Percentiles rank a stretch among this genome's conserved stretches.
These are phyloP conservation scores for Orycteropus afer DNA, from an alignment of 2,113 vertebrate species.

Conservation along the genomic window DNA sequence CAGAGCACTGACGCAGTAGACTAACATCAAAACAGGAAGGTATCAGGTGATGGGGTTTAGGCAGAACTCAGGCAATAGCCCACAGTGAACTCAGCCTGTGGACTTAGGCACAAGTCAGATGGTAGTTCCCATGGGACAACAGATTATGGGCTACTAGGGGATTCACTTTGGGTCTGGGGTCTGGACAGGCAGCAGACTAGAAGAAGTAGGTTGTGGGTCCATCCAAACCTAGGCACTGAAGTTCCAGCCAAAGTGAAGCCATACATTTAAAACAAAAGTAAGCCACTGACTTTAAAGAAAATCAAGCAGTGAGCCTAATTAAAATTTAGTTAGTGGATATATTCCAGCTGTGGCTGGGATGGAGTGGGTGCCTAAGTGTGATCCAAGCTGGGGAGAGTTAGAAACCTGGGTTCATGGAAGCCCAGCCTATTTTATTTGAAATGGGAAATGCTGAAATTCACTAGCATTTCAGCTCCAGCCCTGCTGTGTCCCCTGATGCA, in stretches of 20 bases:
- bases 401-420: not conserved
- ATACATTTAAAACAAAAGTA: not conserved
- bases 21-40: not conserved
- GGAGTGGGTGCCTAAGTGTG: fast-evolving
- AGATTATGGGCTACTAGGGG: no score
- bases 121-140: not conserved
- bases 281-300: not conserved
- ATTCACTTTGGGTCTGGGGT: not conserved
- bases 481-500: not conserved
- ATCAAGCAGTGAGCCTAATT: not conserved
- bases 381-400: not conserved
- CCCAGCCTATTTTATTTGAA: not conserved
- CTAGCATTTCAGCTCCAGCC: not conserved
- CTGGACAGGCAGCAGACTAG: not conserved
- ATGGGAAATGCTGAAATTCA: not conserved
- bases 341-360: not conserved
- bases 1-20: not conserved
- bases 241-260: not conserved
- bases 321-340: not conserved
- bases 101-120: not conserved
- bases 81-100: not conserved
- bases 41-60: not conserved
- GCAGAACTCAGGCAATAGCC: not conserved
- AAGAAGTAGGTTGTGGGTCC: not conserved
- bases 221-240: not conserved